A percentile compares a stretch with the other conserved stretches of the same genome.
These are phyloP conservation scores for Bergia puertoricense DNA, from an alignment of 92 coral and sea anemone species.

Conservation along the genomic window DNA sequence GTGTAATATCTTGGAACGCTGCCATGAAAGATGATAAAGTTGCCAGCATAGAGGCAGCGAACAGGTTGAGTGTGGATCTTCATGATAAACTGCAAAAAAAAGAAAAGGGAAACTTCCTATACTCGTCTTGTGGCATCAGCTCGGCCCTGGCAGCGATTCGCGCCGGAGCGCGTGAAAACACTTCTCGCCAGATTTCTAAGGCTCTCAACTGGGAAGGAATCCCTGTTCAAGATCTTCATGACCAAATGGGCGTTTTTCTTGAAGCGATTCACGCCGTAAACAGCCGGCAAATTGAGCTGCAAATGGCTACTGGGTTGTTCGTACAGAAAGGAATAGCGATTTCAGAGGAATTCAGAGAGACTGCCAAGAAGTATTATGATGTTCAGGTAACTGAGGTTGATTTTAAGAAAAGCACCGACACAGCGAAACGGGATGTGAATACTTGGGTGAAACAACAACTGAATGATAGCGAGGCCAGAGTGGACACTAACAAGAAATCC, in stretches of 20 bases:
- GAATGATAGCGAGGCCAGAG: constrained; percentile 28
- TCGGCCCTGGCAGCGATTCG: constrained; percentile 8
- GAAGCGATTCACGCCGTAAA: constrained; percentile 6
- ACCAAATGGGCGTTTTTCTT: constrained; percentile 20
- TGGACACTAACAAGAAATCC: constrained; percentile 14
- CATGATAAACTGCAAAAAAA: constrained; percentile 7
- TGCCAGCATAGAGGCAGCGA: constrained; percentile 13
- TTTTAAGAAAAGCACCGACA: constrained; percentile 27
- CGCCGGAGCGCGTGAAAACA: constrained; percentile 19
- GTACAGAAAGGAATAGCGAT: constrained; percentile 28
- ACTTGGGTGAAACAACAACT: constrained; percentile 36
- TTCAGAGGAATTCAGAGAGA: constrained; percentile 35
- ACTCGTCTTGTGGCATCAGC: constrained; percentile 19
- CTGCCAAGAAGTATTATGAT: constrained; percentile 4
- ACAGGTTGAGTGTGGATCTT: constrained; percentile 7
- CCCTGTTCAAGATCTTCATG: constrained; percentile 16
- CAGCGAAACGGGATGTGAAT: constrained; percentile 26
- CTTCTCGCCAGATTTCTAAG: constrained; percentile 13
- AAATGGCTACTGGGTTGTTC: constrained; percentile 29
- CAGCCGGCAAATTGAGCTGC: constrained; percentile 26
- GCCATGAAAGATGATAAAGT: constrained; percentile 14
- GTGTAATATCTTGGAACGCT: constrained; percentile 32
- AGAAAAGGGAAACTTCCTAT: constrained; percentile 22
- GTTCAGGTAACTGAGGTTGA: constrained; percentile 12
- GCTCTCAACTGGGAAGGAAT: constrained; percentile 22